Conservation (phyloP, 2,888 invertebrate species). For the Caprella mutica region DNA sequence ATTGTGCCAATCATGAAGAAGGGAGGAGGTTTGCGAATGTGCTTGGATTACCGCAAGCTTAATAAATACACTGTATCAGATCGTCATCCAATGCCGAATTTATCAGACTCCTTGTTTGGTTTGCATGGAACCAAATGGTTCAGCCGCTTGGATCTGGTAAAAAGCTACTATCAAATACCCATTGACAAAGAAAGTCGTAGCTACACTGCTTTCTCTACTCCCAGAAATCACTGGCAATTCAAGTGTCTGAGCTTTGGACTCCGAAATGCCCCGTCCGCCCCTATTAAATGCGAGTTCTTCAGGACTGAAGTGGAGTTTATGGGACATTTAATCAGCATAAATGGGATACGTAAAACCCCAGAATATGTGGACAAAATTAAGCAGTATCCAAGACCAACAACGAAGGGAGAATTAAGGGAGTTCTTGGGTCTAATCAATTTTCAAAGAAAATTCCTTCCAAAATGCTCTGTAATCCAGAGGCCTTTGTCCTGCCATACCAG, state of each 20-base stretch:
- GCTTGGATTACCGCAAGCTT: too few species aligned
- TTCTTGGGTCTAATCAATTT: constrained; percentile 2
- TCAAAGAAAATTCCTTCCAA: not conserved
- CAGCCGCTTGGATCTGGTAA: not conserved
- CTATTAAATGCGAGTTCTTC: not conserved
- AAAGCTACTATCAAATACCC: not conserved
- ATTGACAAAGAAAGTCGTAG: not conserved
- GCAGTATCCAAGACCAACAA: not conserved
- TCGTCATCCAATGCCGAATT: not conserved
- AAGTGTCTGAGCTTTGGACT: not conserved
- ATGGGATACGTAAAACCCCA: not conserved
- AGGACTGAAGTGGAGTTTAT: not conserved
- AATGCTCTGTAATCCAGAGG: not conserved
- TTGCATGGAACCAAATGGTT: constrained; percentile 3
- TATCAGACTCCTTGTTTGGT: constrained; percentile 1
- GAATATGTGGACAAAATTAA: not conserved
- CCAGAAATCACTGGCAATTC: not conserved
- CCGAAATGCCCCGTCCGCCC: not conserved
- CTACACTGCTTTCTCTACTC: not conserved
- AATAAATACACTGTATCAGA: too few species aligned
- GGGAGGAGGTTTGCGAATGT: too few species aligned
- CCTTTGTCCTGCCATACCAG: not conserved
- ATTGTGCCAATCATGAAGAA: too few species aligned
- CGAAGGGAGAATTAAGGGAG: not conserved
- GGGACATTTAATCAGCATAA: not conserved